phyloP scores from a whole-genome alignment of 1,140 invertebrate genomes.

The Trichonephila clavata region DNA sequence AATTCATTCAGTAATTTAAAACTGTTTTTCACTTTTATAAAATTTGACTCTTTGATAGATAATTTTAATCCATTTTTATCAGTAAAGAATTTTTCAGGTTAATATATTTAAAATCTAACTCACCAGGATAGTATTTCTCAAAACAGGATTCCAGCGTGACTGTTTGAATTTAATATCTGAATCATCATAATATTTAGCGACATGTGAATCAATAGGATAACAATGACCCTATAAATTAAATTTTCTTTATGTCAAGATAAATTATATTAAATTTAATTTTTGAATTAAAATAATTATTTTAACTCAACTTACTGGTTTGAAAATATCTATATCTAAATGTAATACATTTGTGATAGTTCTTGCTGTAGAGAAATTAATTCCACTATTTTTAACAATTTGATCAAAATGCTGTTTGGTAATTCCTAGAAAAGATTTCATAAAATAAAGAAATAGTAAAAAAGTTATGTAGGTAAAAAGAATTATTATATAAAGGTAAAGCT shows the following conservation, averaged over 20 bases:
- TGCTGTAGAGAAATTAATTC: not conserved
- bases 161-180: not conserved
- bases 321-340: conserved; percentile 61
- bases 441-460: not conserved
- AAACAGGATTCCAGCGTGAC: conserved; percentile 30
- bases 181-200: not conserved
- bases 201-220: not conserved
- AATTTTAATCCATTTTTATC: too few species aligned
- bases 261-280: too few species aligned
- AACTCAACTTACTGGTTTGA: conserved; percentile 47
- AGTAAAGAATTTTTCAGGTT: too few species aligned
- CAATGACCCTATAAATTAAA: conserved; percentile 33
- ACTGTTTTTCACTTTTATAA: not conserved
- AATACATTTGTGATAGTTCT: conserved; percentile 49
- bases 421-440: not conserved
- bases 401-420: not conserved
- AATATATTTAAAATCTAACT: not conserved
- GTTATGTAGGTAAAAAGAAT: not conserved
- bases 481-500: not conserved
- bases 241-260: too few species aligned
- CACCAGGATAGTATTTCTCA: conserved; percentile 2
- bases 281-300: too few species aligned
- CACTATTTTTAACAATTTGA: not conserved
- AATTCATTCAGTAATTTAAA: not conserved
- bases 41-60: too few species aligned